Base-by-base conservation (phyloP, 1,140 invertebrate species). In the Drosophila murphyi region DNA sequence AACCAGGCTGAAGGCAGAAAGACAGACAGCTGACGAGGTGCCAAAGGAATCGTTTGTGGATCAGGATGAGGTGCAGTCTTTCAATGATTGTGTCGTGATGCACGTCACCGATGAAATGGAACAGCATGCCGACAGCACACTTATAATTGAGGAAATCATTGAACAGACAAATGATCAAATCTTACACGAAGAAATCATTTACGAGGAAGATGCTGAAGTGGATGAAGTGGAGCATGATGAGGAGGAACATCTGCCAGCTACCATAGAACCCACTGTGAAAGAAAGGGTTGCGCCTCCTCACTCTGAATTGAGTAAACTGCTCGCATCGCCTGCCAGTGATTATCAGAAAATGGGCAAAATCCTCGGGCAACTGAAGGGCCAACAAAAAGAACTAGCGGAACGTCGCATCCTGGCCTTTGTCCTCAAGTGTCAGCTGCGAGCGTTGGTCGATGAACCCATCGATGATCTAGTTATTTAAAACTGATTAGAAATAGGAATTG, bases 361-460 rank as follows among this genome's bases (percentile, higher is more conserved):
- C 3, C 65, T 91, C 0, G 50, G 47, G 2, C 80, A 80, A 34
- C 71, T 91, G 0, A 59, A 65, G 8, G 67, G 63, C 0, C 69
- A 68, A 1, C 67, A 71, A 12, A 60, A 69, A 5, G n/a, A 43
- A 2, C 39, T 69, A 0, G 78, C 79, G 0, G 90, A 91, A 20
- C 82, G 90, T 8, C 69, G 90, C 1, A 82, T 91, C n/a, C 43
- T 83, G 31, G 90, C 86, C 1, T 91, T 85, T 5, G 45, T 80
- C n/a, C 87, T 91, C 7, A 91, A 91, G 52, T 91, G 90, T 12
- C 90, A 91, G 31, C 45, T 91, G 31, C 57, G 90, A 54, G 51
- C 86, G 1, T 12, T 91, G 29, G 56, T 76, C 4, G 62, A 80
- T 52, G 73, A 91, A 54, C 60, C 73, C 20, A 76, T 77, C 34